Base-by-base conservation (phyloP, 2,113 vertebrate genomes). In the Sorex fumeus region DNA sequence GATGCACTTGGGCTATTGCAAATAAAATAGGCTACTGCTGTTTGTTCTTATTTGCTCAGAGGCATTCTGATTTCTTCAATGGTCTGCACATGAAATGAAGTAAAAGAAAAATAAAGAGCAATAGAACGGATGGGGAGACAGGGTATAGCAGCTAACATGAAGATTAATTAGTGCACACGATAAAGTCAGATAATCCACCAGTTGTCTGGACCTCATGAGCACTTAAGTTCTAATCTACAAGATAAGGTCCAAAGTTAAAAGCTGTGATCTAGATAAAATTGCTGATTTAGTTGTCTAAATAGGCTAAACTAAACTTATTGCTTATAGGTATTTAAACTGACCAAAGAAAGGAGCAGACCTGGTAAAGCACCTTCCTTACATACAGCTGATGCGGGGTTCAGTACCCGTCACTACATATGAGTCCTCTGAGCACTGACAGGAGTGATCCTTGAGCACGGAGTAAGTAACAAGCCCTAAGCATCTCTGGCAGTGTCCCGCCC, bases 221-320 rank as follows among this genome's bases (percentile, higher is more conserved):
- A 57, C 3, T 76, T 36, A 8, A 3, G 8, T 70, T 70, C 34
- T 70, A 70, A 53, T 30, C 36, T 83, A 91, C 19, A 82, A 93
- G 81, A 78, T 70, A 70, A 79, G 62, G 8, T 71, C 28, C 40
- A 81, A 76, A 71, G 40, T 75, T 76, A 83, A 93, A 92, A 86
- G 80, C 80, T 2, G 8, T 62, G 13, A 32, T 47, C n/a, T 60
- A 19, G 27, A 77, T 86, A 6, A 60, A 78, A 60, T 83, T 86
- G 32, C 11, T 72, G 10, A 12, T 47, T 84, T 70, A 79, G 13
- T 13, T 91, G 7, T 72, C 50, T 60, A 4, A 28, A 40, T 7
- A 72, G 36, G 32, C 27, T 50, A 57, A 71, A 67, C 27, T 50
- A 57, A 71, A 67, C 32, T 88, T 69, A 66, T 25, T 62, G 21